phyloP scores from a whole-genome alignment of 2,888 invertebrate species.

The Macroteleia sp. region DNA sequence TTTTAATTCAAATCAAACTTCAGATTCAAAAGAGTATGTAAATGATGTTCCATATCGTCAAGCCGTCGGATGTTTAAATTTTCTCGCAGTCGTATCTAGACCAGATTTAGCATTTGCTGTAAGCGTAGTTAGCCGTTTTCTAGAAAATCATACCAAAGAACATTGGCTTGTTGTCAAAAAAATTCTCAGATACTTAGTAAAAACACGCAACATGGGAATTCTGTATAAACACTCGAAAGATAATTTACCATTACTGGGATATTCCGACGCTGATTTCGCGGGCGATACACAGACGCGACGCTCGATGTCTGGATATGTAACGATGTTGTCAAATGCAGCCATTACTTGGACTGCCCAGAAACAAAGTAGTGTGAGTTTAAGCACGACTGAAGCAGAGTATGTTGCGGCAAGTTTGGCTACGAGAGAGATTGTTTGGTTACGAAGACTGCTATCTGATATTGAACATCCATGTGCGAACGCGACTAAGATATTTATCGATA shows the following conservation, averaged over 20 bases:
- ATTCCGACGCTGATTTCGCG: not conserved
- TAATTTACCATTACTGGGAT: not conserved
- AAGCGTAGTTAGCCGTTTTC: slow-evolving; percentile 20
- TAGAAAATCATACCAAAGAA: slow-evolving; percentile 17
- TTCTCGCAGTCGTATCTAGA: slow-evolving; percentile 44
- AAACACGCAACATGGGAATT: slow-evolving; percentile 35
- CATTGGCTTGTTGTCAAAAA: slow-evolving; percentile 56
- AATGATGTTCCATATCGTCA: slow-evolving; percentile 41
- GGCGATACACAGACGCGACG: not conserved
- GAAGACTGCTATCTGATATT: not conserved
- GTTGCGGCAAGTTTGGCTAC: not conserved
- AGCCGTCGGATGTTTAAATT: slow-evolving; percentile 52
- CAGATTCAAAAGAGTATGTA: not conserved
- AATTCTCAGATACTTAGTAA: slow-evolving; percentile 5
- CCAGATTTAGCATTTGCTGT: slow-evolving; percentile 58
- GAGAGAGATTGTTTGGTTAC: not conserved
- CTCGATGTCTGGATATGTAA: not conserved
- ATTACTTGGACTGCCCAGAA: not conserved
- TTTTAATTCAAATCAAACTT: not conserved
- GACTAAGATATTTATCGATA: too few relatives aligned
- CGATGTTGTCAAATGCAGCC: not conserved
- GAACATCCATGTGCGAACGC: too few relatives aligned
- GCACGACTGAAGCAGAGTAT: not conserved
- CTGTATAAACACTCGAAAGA: slow-evolving; percentile 6
- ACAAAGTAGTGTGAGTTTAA: not conserved